Percentiles rank a stretch among this genome's conserved stretches.
These are phyloP conservation scores for Salvelinus namaycush DNA, from an alignment of 2,113 vertebrate species.

Conservation along the genomic window DNA sequence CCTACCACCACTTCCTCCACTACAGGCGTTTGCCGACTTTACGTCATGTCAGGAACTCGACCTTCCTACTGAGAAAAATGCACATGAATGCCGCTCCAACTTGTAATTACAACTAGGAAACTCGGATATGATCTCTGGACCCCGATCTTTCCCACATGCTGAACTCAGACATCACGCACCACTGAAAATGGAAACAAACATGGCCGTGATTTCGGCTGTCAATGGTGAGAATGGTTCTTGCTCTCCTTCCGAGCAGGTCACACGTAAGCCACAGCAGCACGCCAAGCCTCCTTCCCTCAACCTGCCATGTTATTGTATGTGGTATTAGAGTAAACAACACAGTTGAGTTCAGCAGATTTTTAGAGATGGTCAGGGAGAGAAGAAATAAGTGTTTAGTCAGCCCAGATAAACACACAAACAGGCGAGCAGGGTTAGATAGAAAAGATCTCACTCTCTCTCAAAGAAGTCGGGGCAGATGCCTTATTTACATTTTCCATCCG, in stretches of 20 bases:
- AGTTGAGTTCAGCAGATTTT: constrained; percentile 24
- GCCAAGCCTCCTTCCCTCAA: constrained; percentile 21
- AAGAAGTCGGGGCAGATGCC: neutral
- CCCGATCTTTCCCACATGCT: too few species aligned
- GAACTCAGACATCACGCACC: neutral
- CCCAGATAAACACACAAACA: constrained; percentile 26
- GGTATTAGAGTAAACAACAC: constrained; percentile 21
- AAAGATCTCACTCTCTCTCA: neutral
- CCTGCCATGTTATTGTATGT: constrained; percentile 38
- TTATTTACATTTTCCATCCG: constrained; percentile 24
- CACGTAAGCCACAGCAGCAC: constrained; percentile 30
- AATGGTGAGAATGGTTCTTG: neutral
- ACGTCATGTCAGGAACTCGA: too few species aligned
- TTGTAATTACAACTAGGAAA: too few species aligned
- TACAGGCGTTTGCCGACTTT: too few species aligned
- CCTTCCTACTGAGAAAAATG: too few species aligned
- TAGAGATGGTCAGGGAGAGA: constrained; percentile 6
- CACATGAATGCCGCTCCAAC: too few species aligned
- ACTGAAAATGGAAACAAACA: neutral
- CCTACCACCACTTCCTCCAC: too few species aligned
- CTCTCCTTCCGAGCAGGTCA: neutral
- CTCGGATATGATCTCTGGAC: too few species aligned
- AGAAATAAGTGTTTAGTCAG: constrained; percentile 29
- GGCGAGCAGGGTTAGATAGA: neutral
- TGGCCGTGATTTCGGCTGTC: too few species aligned